These are phyloP conservation scores for Choloepus didactylus DNA, from an alignment of 2,797 vertebrate species.

Conservation along the genomic window DNA sequence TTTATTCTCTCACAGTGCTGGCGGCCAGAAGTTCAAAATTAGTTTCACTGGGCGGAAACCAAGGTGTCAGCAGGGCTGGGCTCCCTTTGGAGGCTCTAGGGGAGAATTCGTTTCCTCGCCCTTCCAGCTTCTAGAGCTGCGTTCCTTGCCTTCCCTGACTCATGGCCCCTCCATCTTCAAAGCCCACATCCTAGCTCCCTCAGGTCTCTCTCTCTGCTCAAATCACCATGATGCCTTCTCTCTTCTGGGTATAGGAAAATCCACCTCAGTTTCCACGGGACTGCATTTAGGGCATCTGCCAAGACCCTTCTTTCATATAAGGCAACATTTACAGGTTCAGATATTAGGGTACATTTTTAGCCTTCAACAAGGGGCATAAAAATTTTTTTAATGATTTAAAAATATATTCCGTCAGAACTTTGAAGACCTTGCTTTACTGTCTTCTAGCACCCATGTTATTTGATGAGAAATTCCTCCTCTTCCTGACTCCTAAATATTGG, in stretches of 20 bases:
- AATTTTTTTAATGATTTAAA: background rate
- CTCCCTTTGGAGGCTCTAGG: background rate
- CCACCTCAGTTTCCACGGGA: background rate
- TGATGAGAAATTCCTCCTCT: background rate
- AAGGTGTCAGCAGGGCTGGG: rapidly evolving
- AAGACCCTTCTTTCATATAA: background rate
- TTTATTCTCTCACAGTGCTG: background rate
- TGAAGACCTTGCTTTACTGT: background rate
- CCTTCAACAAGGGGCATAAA: background rate
- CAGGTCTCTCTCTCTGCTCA: background rate
- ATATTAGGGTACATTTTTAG: background rate
- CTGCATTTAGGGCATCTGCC: background rate
- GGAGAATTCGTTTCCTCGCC: rapidly evolving
- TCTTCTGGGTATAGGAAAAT: background rate
- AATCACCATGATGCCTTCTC: background rate
- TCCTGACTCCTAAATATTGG: background rate
- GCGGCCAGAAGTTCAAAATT: background rate
- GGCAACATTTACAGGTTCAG: background rate
- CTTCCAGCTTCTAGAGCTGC: background rate
- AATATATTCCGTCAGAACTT: background rate
- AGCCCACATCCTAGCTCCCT: background rate
- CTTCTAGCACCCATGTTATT: background rate
- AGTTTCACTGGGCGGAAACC: background rate
- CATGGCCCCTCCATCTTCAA: background rate
- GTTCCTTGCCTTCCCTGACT: background rate